Percentiles rank a stretch among this genome's conserved stretches.
Conservation (phyloP, 2,797 vertebrate genomes). For the Vireo griseus region DNA sequence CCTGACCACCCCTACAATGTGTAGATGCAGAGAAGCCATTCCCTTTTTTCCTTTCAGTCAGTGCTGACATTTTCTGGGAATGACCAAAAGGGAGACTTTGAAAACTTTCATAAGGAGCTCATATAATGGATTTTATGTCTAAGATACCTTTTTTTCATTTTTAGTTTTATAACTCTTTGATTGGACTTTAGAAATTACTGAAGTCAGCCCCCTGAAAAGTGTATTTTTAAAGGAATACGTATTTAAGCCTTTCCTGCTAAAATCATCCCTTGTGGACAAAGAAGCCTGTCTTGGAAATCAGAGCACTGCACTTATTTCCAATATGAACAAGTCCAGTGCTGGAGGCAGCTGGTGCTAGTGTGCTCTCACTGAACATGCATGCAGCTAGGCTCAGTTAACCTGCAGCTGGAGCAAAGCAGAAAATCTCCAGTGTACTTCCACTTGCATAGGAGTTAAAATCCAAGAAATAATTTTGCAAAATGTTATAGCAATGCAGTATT, state of each 20-base stretch:
- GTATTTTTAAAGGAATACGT: not conserved
- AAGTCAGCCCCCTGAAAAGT: not conserved
- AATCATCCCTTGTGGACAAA: not conserved
- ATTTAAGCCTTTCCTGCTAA: not conserved
- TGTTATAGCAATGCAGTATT: not conserved
- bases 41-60: not conserved
- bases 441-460: not conserved
- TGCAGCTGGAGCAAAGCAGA: not conserved
- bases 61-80: not conserved
- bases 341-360: not conserved
- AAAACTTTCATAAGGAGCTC: not conserved
- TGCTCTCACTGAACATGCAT: not conserved
- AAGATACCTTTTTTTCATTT: not conserved
- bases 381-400: not conserved
- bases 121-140: not conserved
- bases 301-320: conserved; percentile 3
- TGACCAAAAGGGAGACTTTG: not conserved
- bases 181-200: not conserved
- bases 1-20: not conserved
- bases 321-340: not conserved
- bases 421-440: not conserved
- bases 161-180: not conserved
- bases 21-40: not conserved
- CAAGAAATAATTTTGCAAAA: not conserved
- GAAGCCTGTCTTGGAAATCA: not conserved